A percentile compares a stretch with the other conserved stretches of the same genome.
phyloP scores from a whole-genome alignment of 2,888 invertebrate species.

The Philereme transversata region DNA sequence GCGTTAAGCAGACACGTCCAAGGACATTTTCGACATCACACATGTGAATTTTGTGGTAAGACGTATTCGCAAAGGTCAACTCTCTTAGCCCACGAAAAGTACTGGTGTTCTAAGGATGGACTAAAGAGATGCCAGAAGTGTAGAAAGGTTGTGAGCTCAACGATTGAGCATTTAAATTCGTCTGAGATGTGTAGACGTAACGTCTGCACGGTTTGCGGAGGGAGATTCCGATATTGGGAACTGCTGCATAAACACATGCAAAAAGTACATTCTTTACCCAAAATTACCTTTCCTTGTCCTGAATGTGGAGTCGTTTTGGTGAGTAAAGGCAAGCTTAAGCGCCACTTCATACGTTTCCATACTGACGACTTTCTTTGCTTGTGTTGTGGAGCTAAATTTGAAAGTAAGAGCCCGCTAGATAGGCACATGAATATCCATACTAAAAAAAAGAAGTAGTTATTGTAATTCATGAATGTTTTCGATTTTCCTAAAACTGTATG shows the following conservation, averaged over 20 bases:
- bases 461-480: too few relatives aligned
- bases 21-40: conserved; percentile 59
- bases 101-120: conserved; percentile 41
- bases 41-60: conserved; percentile 64
- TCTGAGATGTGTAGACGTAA: conserved; percentile 55
- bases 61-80: conserved; percentile 55
- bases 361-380: conserved; percentile 44
- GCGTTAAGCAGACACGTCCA: conserved; percentile 59
- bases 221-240: conserved; percentile 52
- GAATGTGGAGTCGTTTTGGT: conserved; percentile 54
- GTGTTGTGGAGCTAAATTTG: neutral
- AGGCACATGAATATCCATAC: neutral
- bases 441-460: neutral
- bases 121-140: conserved; percentile 49
- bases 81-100: conserved; percentile 48
- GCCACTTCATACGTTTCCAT: conserved; percentile 59
- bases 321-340: conserved; percentile 47
- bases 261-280: conserved; percentile 51
- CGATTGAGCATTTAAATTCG: conserved; percentile 51
- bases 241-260: conserved; percentile 53
- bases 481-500: too few relatives aligned
- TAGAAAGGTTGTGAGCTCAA: conserved; percentile 48
- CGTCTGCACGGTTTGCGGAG: conserved; percentile 55
- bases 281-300: conserved; percentile 55
- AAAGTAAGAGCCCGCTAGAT: neutral